Conservation (phyloP, 2,888 invertebrate species). For the Acrobasis suavella region DNA sequence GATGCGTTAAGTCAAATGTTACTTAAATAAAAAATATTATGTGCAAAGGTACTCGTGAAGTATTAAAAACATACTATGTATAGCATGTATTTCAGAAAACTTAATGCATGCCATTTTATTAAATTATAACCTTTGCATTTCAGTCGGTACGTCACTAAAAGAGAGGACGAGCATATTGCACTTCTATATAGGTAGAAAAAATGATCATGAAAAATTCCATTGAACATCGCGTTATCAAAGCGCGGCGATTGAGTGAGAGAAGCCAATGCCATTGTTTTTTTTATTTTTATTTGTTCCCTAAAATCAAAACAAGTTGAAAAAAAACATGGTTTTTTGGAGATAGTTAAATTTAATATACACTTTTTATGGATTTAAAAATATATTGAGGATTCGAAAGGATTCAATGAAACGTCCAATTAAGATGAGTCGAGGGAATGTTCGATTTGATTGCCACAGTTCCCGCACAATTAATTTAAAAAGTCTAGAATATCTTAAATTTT, state of each 20-base stretch:
- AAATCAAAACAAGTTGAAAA: conserved; percentile 22
- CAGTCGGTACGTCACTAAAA: conserved; percentile 23
- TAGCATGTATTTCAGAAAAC: too few relatives aligned
- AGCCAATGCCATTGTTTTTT: too few relatives aligned
- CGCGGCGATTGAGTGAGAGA: too few relatives aligned
- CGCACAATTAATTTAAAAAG: neutral
- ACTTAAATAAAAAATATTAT: too few relatives aligned
- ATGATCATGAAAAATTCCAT: conserved; percentile 31
- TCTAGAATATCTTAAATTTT: neutral
- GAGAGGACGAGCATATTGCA: conserved; percentile 27
- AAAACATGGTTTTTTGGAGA: conserved; percentile 22
- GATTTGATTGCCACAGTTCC: neutral
- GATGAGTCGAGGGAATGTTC: conserved; percentile 12
- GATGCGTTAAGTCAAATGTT: too few relatives aligned
- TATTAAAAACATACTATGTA: too few relatives aligned
- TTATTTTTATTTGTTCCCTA: too few relatives aligned
- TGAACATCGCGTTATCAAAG: conserved; percentile 19
- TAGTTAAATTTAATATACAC: conserved; percentile 5
- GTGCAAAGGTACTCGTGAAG: too few relatives aligned
- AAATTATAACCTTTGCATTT: too few relatives aligned
- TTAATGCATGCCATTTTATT: too few relatives aligned
- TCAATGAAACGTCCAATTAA: conserved; percentile 17
- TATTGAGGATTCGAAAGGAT: conserved; percentile 2
- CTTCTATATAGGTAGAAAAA: conserved; percentile 27
- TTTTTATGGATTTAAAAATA: conserved; percentile 12